Evolutionary conservation across 2,797 vertebrate species (phyloP).

Genomic region (Helostoma temminkii): DNA sequence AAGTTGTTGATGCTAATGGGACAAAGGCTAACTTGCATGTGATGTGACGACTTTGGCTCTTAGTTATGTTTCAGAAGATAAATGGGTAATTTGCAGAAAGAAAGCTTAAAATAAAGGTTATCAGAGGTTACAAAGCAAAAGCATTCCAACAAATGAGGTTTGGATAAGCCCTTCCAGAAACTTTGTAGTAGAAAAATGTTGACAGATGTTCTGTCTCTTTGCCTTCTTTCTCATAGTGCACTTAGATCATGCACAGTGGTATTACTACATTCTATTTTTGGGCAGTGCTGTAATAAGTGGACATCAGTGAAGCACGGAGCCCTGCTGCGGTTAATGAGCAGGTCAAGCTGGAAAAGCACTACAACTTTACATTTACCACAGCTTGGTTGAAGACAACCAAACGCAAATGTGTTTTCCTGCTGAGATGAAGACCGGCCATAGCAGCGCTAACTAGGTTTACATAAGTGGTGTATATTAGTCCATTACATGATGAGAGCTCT

Average conservation of each 20-base stretch:
- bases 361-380: constrained; percentile 2
- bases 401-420: constrained; percentile 11
- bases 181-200: not conserved
- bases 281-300: not conserved
- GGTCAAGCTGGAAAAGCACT: not conserved
- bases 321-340: constrained; percentile 21
- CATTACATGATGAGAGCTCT: constrained; percentile 41
- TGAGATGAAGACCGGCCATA: constrained; percentile 6
- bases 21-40: too few relatives aligned
- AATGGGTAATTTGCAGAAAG: too few relatives aligned
- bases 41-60: too few relatives aligned
- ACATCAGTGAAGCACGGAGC: not conserved
- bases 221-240: not conserved
- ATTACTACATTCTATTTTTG: not conserved
- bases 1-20: too few relatives aligned
- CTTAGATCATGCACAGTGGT: not conserved
- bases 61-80: not conserved
- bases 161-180: not conserved
- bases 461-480: constrained; percentile 45
- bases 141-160: not conserved
- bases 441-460: constrained; percentile 41
- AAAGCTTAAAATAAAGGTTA: too few relatives aligned
- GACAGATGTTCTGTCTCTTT: not conserved
- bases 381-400: constrained; percentile 3
- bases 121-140: not conserved